Conservation (phyloP, 1,140 invertebrate genomes). For the Psilanteris sp. region DNA sequence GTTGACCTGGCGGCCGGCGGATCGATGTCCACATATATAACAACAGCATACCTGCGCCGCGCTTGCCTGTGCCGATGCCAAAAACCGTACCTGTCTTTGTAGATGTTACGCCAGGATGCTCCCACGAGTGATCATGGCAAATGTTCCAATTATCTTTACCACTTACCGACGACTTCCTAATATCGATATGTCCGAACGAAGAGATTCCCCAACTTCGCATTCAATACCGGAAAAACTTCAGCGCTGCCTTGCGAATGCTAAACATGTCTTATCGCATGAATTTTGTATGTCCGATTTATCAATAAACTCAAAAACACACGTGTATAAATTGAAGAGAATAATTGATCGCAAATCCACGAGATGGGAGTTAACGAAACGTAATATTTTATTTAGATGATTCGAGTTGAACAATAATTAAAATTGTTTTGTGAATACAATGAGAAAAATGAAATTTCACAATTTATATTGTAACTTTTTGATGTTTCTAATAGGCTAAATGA, state of each 20-base stretch:
- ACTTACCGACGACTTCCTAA: slow-evolving; percentile 57
- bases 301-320: neutral
- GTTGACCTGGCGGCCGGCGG: slow-evolving; percentile 43
- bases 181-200: slow-evolving; percentile 51
- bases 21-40: slow-evolving; percentile 56
- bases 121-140: slow-evolving; percentile 61
- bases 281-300: slow-evolving; percentile 4
- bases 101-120: slow-evolving; percentile 52
- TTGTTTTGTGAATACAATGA: no score
- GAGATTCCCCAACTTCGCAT: slow-evolving; percentile 34
- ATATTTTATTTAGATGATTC: no score
- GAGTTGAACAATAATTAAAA: no score
- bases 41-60: slow-evolving; percentile 39
- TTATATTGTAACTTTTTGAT: no score
- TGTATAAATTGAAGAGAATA: neutral
- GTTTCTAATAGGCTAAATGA: no score
- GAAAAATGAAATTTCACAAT: no score
- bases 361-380: no score
- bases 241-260: slow-evolving; percentile 16
- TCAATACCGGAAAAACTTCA: slow-evolving; percentile 33
- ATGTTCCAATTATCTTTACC: slow-evolving; percentile 60
- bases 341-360: neutral
- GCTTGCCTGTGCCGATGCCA: slow-evolving; percentile 56
- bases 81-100: slow-evolving; percentile 49
- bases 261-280: neutral